Percentiles rank a stretch among this genome's conserved stretches.
phyloP scores from a whole-genome alignment of 2,797 vertebrate species.

The Cryptoblepharus egeriae region DNA sequence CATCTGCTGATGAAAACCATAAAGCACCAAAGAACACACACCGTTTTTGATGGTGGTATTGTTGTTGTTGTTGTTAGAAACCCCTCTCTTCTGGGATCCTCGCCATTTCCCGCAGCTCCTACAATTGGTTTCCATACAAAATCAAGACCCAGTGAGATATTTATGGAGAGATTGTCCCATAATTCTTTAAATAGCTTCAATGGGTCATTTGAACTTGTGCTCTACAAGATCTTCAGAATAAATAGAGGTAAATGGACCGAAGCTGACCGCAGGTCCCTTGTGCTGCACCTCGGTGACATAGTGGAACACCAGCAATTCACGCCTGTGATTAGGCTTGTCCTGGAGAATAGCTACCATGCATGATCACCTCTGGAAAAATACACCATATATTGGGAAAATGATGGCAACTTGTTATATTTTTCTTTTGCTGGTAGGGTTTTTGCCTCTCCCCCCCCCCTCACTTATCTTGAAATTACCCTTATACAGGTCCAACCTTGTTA shows the following conservation, averaged over 20 bases:
- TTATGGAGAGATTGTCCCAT: conserved; percentile 9
- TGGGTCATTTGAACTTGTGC: not conserved
- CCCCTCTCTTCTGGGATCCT: conserved; percentile 16
- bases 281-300: not conserved
- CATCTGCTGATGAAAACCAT: conserved; percentile 63
- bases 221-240: not conserved
- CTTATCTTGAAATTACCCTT: too few relatives aligned
- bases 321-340: not conserved
- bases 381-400: not conserved
- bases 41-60: not conserved
- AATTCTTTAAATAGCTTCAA: conserved; percentile 5
- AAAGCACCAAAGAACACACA: not conserved
- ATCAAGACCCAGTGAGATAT: conserved; percentile 32
- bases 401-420: not conserved
- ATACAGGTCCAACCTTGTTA: too few relatives aligned
- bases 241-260: accelerated
- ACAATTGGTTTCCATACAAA: conserved; percentile 29
- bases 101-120: conserved; percentile 23
- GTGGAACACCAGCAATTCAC: not conserved
- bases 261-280: not conserved
- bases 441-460: too few relatives aligned
- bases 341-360: too few relatives aligned
- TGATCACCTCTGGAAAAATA: not conserved
- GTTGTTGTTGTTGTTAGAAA: too few relatives aligned
- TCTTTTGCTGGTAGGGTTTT: not conserved